Conservation (phyloP, 2,797 vertebrate species). For the Sarcoramphus papa region DNA sequence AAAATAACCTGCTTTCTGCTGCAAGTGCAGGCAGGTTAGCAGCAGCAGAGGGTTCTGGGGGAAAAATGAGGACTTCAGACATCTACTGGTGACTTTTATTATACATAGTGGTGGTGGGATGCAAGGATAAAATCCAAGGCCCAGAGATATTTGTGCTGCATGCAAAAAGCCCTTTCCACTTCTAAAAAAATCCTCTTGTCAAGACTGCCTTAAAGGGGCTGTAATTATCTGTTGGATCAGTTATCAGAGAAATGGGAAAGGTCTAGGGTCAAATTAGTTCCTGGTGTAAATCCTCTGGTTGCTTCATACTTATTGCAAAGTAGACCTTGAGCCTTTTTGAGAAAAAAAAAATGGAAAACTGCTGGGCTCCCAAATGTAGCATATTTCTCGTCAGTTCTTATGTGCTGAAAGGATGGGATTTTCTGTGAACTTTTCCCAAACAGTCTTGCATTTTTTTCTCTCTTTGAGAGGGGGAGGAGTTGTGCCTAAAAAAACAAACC, state of each 20-base stretch:
- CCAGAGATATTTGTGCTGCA: neutral
- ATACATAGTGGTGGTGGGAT: neutral
- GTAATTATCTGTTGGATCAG: neutral
- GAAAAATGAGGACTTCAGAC: neutral
- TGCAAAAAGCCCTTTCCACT: neutral
- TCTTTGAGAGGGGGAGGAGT: conserved; percentile 55
- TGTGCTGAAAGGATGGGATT: conserved; percentile 39
- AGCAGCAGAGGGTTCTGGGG: neutral
- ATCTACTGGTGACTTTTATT: neutral
- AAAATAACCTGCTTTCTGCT: neutral
- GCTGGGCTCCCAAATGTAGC: neutral
- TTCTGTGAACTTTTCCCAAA: conserved; percentile 48
- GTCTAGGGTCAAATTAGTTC: neutral
- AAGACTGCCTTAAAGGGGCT: neutral
- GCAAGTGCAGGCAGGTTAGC: neutral
- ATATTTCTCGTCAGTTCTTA: neutral
- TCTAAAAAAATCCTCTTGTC: neutral
- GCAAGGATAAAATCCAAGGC: neutral
- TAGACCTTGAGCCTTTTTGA: neutral
- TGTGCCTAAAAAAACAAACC: conserved; percentile 66
- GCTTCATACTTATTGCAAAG: neutral
- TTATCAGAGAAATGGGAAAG: neutral
- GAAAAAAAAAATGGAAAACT: neutral
- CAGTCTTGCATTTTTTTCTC: conserved; percentile 11
- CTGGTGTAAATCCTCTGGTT: neutral